Evolutionary conservation across 1,140 invertebrate genomes (phyloP).

Genomic region (Heliconius congener): DNA sequence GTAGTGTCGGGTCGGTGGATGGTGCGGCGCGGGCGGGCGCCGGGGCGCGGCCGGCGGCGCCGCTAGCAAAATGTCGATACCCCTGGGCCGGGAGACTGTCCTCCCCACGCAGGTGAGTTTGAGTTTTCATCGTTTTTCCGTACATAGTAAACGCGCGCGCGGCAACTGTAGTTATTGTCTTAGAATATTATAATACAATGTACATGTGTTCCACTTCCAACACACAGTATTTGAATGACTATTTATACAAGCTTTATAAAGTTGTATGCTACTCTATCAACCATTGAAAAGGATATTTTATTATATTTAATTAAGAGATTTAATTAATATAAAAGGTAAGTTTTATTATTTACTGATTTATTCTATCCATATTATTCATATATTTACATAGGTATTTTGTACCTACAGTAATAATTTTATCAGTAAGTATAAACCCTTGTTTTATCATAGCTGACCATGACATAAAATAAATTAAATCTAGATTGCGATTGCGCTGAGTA

Average conservation of each 20-base stretch:
- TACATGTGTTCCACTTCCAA: neutral
- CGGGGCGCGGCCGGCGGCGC: slow-evolving; percentile 78
- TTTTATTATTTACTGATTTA: neutral
- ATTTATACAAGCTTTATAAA: neutral
- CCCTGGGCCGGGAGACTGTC: slow-evolving; percentile 76
- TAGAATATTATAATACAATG: neutral
- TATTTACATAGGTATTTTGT: no score
- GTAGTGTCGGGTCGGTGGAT: slow-evolving; percentile 72
- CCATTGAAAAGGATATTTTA: neutral
- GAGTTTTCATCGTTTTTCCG: slow-evolving; percentile 54
- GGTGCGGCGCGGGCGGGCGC: slow-evolving; percentile 72
- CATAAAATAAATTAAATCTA: neutral
- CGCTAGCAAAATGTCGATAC: slow-evolving; percentile 80
- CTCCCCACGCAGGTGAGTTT: slow-evolving; percentile 76
- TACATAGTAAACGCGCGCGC: slow-evolving; percentile 40
- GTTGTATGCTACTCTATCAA: neutral
- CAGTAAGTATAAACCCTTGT: neutral
- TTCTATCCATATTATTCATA: neutral
- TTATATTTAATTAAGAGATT: neutral
- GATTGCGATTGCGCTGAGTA: neutral
- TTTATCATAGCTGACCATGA: neutral
- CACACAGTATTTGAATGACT: neutral
- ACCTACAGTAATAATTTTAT: no score
- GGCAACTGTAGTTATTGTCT: slow-evolving; percentile 22
- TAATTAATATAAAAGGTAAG: neutral